Conservation (phyloP, 64 coral and sea anemone species). For the Dendrophyllia cribrosa region DNA sequence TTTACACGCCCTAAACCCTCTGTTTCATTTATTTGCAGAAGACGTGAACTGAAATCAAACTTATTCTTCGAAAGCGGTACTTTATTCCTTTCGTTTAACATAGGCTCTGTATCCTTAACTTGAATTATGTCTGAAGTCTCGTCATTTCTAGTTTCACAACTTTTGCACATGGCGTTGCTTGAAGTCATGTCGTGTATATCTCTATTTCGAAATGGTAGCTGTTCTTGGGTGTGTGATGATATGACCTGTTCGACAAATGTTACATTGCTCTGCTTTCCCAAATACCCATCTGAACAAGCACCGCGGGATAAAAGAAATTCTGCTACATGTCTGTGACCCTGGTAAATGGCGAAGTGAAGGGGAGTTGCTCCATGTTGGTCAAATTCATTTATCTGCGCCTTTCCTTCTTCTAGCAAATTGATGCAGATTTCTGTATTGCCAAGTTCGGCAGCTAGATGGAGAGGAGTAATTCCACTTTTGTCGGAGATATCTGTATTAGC, state of each 20-base stretch:
- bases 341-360: conserved; percentile 38
- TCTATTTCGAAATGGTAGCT: no score
- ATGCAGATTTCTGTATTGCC: conserved; percentile 56
- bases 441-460: conserved; percentile 60
- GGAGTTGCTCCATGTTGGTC: conserved; percentile 67
- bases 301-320: conserved; percentile 35
- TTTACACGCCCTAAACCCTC: conserved; percentile 51
- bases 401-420: conserved; percentile 43
- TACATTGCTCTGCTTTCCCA: neutral
- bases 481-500: conserved; percentile 29
- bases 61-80: neutral
- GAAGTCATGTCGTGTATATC: no score
- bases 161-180: no score
- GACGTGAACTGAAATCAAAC: conserved; percentile 1
- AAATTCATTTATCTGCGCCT: neutral
- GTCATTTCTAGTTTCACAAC: neutral
- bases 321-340: neutral
- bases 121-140: neutral
- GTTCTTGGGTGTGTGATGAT: no score
- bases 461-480: conserved; percentile 72
- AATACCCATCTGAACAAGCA: neutral
- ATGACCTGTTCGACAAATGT: no score
- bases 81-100: neutral
- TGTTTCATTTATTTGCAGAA: conserved; percentile 49
- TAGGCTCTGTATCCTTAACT: neutral